Base-by-base conservation (phyloP, 30 jellyfish, hydroid and myxozoan species). In the Rhopilema esculentum region DNA sequence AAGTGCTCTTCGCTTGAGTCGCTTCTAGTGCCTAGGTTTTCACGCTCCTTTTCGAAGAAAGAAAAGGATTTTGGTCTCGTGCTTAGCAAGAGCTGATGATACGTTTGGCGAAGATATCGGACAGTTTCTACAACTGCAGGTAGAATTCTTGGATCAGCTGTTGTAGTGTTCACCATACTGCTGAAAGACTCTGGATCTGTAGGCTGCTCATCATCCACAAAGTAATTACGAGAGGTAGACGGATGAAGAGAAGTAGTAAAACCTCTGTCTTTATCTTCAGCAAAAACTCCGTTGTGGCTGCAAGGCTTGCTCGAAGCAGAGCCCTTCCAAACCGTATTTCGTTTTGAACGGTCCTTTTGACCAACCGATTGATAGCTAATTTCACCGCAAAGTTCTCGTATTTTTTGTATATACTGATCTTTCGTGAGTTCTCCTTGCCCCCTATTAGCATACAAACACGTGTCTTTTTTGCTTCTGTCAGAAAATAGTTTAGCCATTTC, bases 41-140 rank as follows among this genome's bases (percentile, higher is more conserved):
- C 66, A 27, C 21, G 51, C 22, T 74, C 66, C 28, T 66, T 53
- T 25, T 57, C 82, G 57, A 26, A 57, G 49, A 48, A 27, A 31
- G 79, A 67, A 8, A 18, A 21, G 32, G 94, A 65, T 75, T 73
- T 74, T 66, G 88, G 88, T 52, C 73, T 74, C 87, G 49, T 74
- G 53, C 30, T 40, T 31, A 85, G 72, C 84, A 85, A 77, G 74
- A 76, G 75, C 23, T 49, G 76, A 27, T 66, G 88, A 51, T 85
- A 85, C 23, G 69, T 31, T 16, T 49, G 65, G 40, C 94, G 49
- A 18, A 85, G 88, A 69, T 85, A 74, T 75, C 52, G 29, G 0
- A 85, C 31, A 23, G 94, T 85, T 67, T 85, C 83, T 21, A 85
- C 83, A 12, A 85, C 57, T 18, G 94, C 88, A 2, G 94, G 94